These are phyloP conservation scores for Bos indicus DNA, from an alignment of 2,113 vertebrate genomes.

Conservation along the genomic window DNA sequence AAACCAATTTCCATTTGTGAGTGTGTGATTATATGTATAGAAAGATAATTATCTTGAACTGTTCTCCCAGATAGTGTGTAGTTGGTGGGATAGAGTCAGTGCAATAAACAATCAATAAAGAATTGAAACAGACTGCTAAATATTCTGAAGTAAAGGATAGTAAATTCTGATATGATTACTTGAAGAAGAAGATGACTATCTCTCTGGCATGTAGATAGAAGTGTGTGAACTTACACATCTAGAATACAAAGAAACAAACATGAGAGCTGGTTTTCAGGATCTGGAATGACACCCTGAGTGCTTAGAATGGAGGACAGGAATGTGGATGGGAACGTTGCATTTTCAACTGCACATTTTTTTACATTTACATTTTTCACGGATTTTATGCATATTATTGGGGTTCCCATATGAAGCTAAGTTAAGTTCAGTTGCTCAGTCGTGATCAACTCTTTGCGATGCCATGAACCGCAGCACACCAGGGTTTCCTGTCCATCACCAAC, in stretches of 20 bases:
- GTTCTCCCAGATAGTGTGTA: too few species aligned
- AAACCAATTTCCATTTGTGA: neutral
- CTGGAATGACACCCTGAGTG: neutral
- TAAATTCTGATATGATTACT: neutral
- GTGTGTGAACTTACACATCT: too few species aligned
- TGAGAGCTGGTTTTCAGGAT: neutral
- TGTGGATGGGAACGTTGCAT: neutral
- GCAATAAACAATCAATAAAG: neutral
- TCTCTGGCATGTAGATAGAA: neutral
- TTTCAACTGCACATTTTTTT: neutral
- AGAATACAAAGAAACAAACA: neutral
- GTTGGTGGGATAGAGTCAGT: neutral
- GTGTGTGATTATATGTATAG: accelerated
- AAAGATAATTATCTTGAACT: neutral
- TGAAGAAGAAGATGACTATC: neutral
- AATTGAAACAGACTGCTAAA: neutral
- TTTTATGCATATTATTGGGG: neutral
- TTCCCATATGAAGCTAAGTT: too few species aligned
- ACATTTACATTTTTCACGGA: neutral
- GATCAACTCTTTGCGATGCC: accelerated
- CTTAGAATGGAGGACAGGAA: neutral
- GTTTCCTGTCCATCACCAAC: too few species aligned
- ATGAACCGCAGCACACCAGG: too few species aligned
- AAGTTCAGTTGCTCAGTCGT: too few species aligned
- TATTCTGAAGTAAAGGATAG: neutral